Base-by-base conservation (phyloP, 2,797 vertebrate genomes). In the Bryconaethiops microstoma region DNA sequence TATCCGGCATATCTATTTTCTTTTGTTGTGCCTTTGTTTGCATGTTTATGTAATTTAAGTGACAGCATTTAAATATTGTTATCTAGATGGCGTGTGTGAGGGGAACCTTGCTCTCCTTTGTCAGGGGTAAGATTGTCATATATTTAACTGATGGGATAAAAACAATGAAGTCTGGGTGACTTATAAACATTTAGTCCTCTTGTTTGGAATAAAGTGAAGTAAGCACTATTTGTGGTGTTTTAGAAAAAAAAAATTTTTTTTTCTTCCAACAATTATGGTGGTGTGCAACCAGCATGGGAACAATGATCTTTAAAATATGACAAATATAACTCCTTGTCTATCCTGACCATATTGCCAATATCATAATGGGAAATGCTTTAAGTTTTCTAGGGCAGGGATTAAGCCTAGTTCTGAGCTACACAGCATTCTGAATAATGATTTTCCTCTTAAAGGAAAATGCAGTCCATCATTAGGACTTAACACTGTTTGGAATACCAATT, bases 1-100 rank as follows among this genome's bases (percentile, higher is more conserved):
- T 91, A 90, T 83, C 48, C 85, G 3, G 14, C 45, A 57, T 83
- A 69, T 55, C 1, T 29, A 35, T 2, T 29, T 35, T 35, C 35
- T 35, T 35, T 35, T 35, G 35, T 35, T 35, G 35, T 35, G 35
- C 35, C 35, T 35, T 35, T 35, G 35, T 7, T 5, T 70, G 21
- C 13, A 16, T 70, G 23, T 23, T 2, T 13, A 25, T 23, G 10
- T 21, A 29, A 35, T 23, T 14, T 57, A 7, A 10, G 9, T 45
- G 67, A 23, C 39, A 13, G 9, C 2, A 2, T 52, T 52, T 4
- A 17, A 35, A 8, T 35, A 48, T 4, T 14, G 25, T 71, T 29
- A 52, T 29, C 7, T 71, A 16, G 48, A 71, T 54, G 17, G 13
- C 7, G 19, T 19, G 23, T n/a, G 16, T 25, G 1, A 25, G 45